phyloP scores from a whole-genome alignment of 2,888 invertebrate genomes.

The Stenolophus ochropezus region DNA sequence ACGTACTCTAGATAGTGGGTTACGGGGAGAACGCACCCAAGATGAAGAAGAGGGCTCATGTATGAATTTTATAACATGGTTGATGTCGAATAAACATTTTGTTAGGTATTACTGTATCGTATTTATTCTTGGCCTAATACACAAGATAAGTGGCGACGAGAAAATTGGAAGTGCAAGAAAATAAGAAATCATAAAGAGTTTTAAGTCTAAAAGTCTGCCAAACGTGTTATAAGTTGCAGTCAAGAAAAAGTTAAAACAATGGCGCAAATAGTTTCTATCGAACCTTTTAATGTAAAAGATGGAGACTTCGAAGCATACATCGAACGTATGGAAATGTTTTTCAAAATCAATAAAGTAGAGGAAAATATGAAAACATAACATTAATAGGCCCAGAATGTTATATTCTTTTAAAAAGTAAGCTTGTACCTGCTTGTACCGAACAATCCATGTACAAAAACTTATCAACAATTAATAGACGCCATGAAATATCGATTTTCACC shows the following conservation, averaged over 20 bases:
- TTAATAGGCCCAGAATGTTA: not conserved
- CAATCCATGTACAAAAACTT: not conserved
- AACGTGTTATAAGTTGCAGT: not conserved
- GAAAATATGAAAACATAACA: not conserved
- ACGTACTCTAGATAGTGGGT: no score
- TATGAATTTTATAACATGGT: no score
- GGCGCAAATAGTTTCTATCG: not conserved
- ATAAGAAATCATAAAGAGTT: no score
- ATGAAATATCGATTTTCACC: not conserved
- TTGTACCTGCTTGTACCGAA: not conserved
- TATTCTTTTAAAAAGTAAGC: not conserved
- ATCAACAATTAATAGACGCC: not conserved
- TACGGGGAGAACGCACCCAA: no score
- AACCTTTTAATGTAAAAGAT: not conserved
- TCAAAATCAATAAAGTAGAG: not conserved
- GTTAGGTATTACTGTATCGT: no score
- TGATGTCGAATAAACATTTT: no score
- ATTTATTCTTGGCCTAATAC: no score
- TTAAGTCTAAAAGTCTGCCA: not conserved
- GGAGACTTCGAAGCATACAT: not conserved
- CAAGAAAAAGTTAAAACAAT: not conserved
- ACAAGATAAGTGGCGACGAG: constrained; percentile 2
- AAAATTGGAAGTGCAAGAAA: no score
- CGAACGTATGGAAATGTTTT: not conserved
- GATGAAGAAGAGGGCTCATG: no score